Evolutionary conservation across 1,140 invertebrate species (phyloP).

Genomic region (Elymnias hypermnestra): DNA sequence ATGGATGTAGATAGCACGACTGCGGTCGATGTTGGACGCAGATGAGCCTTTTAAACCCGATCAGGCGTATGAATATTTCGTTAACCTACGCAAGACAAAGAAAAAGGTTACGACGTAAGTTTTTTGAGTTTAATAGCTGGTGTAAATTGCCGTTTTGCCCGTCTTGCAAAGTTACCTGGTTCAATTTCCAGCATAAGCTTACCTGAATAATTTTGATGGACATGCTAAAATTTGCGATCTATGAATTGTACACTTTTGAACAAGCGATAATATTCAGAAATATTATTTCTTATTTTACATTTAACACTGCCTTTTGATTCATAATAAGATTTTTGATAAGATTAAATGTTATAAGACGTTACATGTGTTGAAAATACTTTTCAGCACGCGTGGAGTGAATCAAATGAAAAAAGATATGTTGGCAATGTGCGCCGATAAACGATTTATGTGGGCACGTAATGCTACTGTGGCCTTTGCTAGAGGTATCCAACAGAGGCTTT

Average conservation of each 20-base stretch:
- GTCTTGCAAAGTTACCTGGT: background rate
- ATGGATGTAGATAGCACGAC: constrained; percentile 52
- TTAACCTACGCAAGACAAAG: constrained; percentile 49
- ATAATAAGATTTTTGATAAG: too few species aligned
- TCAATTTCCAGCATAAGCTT: too few species aligned
- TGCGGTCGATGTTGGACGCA: constrained; percentile 55
- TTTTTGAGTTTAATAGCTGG: background rate
- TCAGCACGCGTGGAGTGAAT: constrained; percentile 13
- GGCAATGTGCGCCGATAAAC: constrained; percentile 41
- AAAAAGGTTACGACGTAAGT: constrained; percentile 44
- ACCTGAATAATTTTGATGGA: too few species aligned
- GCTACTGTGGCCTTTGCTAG: constrained; percentile 57
- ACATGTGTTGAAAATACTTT: background rate
- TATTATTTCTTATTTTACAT: too few species aligned
- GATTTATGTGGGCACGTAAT: constrained; percentile 55
- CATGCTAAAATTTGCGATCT: too few species aligned
- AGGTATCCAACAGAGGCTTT: constrained; percentile 53
- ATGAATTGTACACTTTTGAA: too few species aligned
- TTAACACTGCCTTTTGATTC: too few species aligned
- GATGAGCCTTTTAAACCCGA: constrained; percentile 66
- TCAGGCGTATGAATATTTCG: constrained; percentile 64
- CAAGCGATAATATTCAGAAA: too few species aligned
- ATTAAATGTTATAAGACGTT: too few species aligned
- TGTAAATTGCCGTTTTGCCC: too few species aligned
- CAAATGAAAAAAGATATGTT: constrained; percentile 46